Evolutionary conservation across 2,113 vertebrate genomes (phyloP).

Genomic region (Psittacula cyanocephala): DNA sequence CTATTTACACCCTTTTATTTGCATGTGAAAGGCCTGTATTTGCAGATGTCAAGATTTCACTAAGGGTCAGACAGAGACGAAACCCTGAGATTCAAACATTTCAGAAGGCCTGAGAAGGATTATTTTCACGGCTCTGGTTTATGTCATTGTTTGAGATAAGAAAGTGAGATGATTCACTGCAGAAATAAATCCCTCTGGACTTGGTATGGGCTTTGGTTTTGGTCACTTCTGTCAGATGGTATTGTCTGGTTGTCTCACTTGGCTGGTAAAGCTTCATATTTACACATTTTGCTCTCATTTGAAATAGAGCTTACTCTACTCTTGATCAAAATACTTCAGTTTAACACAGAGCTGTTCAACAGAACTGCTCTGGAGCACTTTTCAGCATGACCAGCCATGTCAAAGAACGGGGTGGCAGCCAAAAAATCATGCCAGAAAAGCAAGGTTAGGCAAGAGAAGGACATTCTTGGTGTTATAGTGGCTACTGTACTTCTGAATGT

Average conservation of each 20-base stretch:
- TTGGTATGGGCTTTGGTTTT: neutral
- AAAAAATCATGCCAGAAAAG: neutral
- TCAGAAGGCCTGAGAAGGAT: slow-evolving; percentile 20
- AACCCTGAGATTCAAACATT: slow-evolving; percentile 29
- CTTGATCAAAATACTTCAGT: neutral
- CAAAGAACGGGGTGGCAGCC: neutral
- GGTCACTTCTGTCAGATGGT: neutral
- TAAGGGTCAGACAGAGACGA: neutral
- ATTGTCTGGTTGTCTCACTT: neutral
- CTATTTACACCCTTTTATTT: slow-evolving; percentile 38
- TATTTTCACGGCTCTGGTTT: slow-evolving; percentile 11
- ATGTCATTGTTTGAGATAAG: slow-evolving; percentile 18
- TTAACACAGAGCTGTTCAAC: neutral
- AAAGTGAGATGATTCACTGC: slow-evolving; percentile 30
- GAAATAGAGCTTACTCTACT: neutral
- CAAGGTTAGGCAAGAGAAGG: neutral
- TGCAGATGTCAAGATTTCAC: slow-evolving; percentile 51
- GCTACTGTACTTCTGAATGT: neutral
- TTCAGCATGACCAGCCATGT: neutral
- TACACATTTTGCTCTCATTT: neutral
- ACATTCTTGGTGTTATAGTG: neutral
- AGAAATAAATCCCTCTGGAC: slow-evolving; percentile 11
- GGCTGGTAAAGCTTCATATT: neutral
- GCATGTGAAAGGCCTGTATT: slow-evolving; percentile 52
- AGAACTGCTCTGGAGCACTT: neutral